Evolutionary conservation across 2,888 invertebrate species (phyloP).

Genomic region (Trypoxylon attenuatum): DNA sequence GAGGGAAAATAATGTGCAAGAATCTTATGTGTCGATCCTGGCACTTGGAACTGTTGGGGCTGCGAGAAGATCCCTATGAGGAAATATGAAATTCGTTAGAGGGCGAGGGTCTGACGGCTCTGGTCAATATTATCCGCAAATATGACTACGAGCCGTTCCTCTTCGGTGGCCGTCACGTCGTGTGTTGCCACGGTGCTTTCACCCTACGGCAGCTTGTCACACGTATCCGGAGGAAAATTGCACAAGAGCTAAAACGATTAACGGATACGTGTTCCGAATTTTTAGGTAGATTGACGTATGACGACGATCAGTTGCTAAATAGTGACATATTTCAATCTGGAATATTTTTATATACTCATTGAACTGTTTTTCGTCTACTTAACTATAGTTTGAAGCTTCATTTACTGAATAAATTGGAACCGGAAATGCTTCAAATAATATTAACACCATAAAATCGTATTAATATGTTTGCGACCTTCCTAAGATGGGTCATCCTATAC

Average conservation of each 20-base stretch:
- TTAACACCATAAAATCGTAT: too few species aligned
- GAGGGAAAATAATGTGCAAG: constrained; percentile 44
- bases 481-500: too few species aligned
- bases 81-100: constrained; percentile 55
- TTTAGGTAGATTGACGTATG: too few species aligned
- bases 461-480: too few species aligned
- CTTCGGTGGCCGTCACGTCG: constrained; percentile 28
- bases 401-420: too few species aligned
- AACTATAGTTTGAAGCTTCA: too few species aligned
- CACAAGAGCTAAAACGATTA: constrained; percentile 31
- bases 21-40: constrained; percentile 34
- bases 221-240: constrained; percentile 11
- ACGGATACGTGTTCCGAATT: constrained; percentile 27
- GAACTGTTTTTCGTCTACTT: too few species aligned
- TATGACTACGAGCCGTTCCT: constrained; percentile 54
- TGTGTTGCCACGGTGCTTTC: constrained; percentile 33
- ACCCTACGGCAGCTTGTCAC: constrained; percentile 32
- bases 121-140: constrained; percentile 69
- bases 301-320: too few species aligned
- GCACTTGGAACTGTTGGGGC: constrained; percentile 21
- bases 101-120: constrained; percentile 57
- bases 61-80: constrained; percentile 31
- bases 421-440: too few species aligned
- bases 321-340: too few species aligned
- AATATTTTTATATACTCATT: too few species aligned